Percentiles rank a stretch among this genome's conserved stretches.
phyloP scores from a whole-genome alignment of 2,888 invertebrate genomes.

The Phytoseiulus persimilis region DNA sequence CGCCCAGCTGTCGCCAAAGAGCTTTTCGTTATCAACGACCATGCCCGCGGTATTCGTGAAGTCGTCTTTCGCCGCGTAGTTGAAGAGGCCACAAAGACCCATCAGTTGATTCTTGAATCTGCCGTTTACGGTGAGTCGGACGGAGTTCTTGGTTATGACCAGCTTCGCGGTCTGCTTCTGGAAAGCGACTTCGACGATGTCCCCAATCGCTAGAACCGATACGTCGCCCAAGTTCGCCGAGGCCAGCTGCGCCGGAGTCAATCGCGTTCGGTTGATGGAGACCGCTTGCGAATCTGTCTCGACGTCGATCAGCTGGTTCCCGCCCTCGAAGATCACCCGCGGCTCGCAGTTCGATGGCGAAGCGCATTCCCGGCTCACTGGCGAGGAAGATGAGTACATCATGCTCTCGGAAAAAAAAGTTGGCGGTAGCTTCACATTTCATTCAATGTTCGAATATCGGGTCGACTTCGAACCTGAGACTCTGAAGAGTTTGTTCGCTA shows the following conservation, averaged over 20 bases:
- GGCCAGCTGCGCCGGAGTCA: conserved; percentile 12
- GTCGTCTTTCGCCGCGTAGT: conserved; percentile 1
- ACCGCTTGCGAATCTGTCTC: not conserved
- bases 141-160: not conserved
- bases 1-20: conserved; percentile 10
- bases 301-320: not conserved
- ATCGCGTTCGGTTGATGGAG: not conserved
- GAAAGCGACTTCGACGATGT: conserved; percentile 8
- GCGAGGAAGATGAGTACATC: too few species aligned
- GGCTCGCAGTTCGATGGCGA: not conserved
- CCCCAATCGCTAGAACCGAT: not conserved
- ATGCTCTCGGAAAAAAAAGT: too few species aligned
- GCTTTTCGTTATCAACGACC: conserved; percentile 5
- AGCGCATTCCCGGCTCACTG: conserved; percentile 18
- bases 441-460: too few species aligned
- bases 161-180: not conserved
- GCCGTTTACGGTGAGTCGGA: not conserved
- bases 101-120: not conserved
- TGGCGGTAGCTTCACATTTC: too few species aligned
- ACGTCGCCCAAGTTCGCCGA: not conserved
- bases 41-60: conserved; percentile 23
- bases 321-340: not conserved
- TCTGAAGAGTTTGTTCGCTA: conserved; percentile 61
- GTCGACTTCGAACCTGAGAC: conserved; percentile 52
- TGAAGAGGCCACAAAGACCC: conserved; percentile 17